phyloP scores from a whole-genome alignment of 2,888 invertebrate genomes.

The Mellilla xanthometata region DNA sequence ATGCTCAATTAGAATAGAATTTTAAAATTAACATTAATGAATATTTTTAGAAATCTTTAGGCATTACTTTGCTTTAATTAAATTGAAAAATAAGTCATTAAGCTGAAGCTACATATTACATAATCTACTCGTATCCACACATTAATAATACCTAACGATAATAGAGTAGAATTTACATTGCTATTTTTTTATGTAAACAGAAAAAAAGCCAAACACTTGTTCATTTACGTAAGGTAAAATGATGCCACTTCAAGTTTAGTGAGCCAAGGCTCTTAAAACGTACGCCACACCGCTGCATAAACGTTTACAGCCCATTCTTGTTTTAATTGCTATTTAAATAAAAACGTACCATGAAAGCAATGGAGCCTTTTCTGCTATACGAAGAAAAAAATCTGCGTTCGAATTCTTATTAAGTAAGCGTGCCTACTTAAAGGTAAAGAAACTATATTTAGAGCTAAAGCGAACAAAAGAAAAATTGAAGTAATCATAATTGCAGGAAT shows the following conservation, averaged over 20 bases:
- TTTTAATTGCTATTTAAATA: conserved; percentile 79
- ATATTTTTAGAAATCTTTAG: too few species aligned
- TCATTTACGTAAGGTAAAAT: conserved; percentile 52
- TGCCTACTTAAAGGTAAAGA: conserved; percentile 48
- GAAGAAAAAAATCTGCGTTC: conserved; percentile 45
- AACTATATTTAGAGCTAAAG: conserved; percentile 44
- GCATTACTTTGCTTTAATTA: too few species aligned
- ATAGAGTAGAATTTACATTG: too few species aligned
- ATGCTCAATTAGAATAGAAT: too few species aligned
- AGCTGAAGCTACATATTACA: too few species aligned
- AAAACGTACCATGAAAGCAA: conserved; percentile 74
- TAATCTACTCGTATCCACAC: too few species aligned
- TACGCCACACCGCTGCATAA: conserved; percentile 63
- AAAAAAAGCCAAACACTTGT: conserved; percentile 23
- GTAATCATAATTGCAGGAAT: conserved; percentile 32
- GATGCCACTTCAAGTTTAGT: conserved; percentile 57
- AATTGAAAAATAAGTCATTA: too few species aligned
- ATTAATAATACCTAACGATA: too few species aligned
- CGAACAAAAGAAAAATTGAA: conserved; percentile 36
- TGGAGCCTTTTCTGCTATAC: conserved; percentile 50
- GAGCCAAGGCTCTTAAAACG: conserved; percentile 58
- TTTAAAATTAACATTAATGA: too few species aligned
- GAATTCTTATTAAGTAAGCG: conserved; percentile 52
- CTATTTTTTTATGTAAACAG: too few species aligned
- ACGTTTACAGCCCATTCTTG: conserved; percentile 79